These are phyloP conservation scores for Shinisaurus crocodilurus DNA, from an alignment of 2,113 vertebrate genomes.

Conservation along the genomic window DNA sequence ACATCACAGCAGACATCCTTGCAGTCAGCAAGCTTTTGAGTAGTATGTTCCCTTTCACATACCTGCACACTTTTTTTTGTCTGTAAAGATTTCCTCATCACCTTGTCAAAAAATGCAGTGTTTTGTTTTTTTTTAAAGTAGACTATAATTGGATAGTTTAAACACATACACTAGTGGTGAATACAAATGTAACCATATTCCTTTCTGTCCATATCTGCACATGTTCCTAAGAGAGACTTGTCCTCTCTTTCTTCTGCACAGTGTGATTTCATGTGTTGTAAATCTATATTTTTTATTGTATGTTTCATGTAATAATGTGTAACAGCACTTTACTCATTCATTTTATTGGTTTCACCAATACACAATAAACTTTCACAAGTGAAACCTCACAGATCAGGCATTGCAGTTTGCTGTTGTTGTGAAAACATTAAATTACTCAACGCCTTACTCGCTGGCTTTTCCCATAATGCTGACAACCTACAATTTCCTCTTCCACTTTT, in stretches of 20 bases:
- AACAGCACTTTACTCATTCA: slow-evolving; percentile 3
- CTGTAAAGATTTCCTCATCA: not conserved
- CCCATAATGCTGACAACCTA: slow-evolving; percentile 73
- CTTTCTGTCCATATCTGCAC: slow-evolving; percentile 4
- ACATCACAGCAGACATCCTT: slow-evolving; percentile 5
- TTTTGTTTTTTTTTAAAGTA: slow-evolving; percentile 1
- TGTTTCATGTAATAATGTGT: slow-evolving; percentile 19
- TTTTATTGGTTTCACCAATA: slow-evolving; percentile 47
- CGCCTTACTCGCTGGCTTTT: slow-evolving; percentile 66
- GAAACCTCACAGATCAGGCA: slow-evolving; percentile 53
- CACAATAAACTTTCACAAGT: slow-evolving; percentile 51
- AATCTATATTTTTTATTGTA: slow-evolving; percentile 15
- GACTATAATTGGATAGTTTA: not conserved
- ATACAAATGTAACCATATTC: not conserved
- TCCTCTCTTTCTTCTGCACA: not conserved
- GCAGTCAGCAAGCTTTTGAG: not conserved
- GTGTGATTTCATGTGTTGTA: slow-evolving; percentile 34
- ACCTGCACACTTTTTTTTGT: not conserved
- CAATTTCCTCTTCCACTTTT: slow-evolving; percentile 74
- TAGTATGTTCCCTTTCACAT: not conserved
- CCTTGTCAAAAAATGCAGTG: slow-evolving; percentile 4
- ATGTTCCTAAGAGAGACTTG: slow-evolving; percentile 30
- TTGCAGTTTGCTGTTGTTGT: slow-evolving; percentile 33
- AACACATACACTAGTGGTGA: slow-evolving; percentile 11
- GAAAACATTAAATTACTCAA: slow-evolving; percentile 62